Evolutionary conservation across 2,113 vertebrate genomes (phyloP), one percentile per base, ranked within the genome.

Genomic region (Nesoenas mayeri): DNA sequence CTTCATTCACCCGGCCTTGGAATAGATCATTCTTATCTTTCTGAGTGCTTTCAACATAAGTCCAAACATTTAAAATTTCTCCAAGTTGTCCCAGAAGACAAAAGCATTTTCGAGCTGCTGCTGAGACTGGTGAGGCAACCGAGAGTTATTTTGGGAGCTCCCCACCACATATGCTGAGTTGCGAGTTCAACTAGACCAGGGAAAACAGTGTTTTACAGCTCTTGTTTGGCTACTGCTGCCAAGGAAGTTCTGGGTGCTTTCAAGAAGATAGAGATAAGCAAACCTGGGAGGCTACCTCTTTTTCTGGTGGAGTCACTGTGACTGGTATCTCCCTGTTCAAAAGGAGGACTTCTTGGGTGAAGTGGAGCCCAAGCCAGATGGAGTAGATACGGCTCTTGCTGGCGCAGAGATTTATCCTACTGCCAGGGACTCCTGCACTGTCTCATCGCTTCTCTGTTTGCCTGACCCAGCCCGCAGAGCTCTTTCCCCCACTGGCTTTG

Each of bases 71-170:
- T 92, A 65, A 61, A 87, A 77, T 40, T 91, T 87, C 84, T 86
- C 86, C n/a, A 19, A 92, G 86, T 65, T 85, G 82, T 93, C 93
- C 73, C 95, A 95, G 86, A 89, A 86, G 88, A 79, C 95, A 91
- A 47, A 92, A 91, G 80, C 50, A 79, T 80, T 93, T 86, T 72
- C 10, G 32, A 89, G 61, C 88, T 82, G 69, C 70, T 93, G 80
- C 90, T 5, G 65, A 88, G 73, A 48, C 85, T 92, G 74, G 58
- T 93, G 92, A 95, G 80, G 92, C 92, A 94, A 92, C 31, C 5
- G 10, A 36, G 80, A 87, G 91, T 80, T 96, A 91, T 96, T 97
- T 54, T 77, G 70, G 86, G 96, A 96, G 47, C 96, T 96, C 70
- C 54, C n/a, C 65, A 47, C 93, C 88, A 51, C 93, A 94, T 85